Evolutionary conservation across 2,888 invertebrate species (phyloP).

Genomic region (Latheticus oryzae): DNA sequence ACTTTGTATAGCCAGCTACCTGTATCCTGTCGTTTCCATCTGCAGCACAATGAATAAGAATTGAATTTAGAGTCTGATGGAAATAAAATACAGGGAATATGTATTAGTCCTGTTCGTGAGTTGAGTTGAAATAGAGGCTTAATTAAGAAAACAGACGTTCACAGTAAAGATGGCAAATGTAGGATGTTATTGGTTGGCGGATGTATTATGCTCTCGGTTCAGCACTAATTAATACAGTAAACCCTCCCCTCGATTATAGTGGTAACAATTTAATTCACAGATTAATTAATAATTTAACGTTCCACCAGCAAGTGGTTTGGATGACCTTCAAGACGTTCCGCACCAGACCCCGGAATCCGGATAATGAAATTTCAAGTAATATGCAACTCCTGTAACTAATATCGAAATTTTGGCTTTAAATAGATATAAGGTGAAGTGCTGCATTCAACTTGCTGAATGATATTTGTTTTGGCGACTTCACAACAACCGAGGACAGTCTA

Average conservation of each 20-base stretch:
- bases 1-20: too few relatives aligned
- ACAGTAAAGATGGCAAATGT: constrained; percentile 20
- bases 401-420: constrained; percentile 48
- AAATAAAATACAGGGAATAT: constrained; percentile 7
- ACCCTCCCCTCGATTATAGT: constrained; percentile 45
- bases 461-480: constrained; percentile 35
- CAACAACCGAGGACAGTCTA: constrained; percentile 26
- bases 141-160: constrained; percentile 30
- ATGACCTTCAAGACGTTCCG: constrained; percentile 51
- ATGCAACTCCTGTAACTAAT: constrained; percentile 46
- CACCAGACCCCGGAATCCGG: constrained; percentile 47
- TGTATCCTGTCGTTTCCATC: too few relatives aligned
- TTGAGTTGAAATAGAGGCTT: too few relatives aligned
- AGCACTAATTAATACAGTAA: constrained; percentile 44
- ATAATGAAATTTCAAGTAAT: constrained; percentile 55
- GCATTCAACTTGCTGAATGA: constrained; percentile 27
- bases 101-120: constrained; percentile 8
- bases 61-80: constrained; percentile 11
- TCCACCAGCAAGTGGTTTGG: constrained; percentile 47
- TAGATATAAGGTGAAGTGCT: constrained; percentile 19
- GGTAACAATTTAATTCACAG: constrained; percentile 48
- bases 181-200: constrained; percentile 14
- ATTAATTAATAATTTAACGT: constrained; percentile 51
- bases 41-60: too few relatives aligned
- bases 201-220: constrained; percentile 24